Percentiles rank a stretch among this genome's conserved stretches.
Evolutionary conservation across 2,888 invertebrate genomes (phyloP).

Genomic region (Allacma fusca): DNA sequence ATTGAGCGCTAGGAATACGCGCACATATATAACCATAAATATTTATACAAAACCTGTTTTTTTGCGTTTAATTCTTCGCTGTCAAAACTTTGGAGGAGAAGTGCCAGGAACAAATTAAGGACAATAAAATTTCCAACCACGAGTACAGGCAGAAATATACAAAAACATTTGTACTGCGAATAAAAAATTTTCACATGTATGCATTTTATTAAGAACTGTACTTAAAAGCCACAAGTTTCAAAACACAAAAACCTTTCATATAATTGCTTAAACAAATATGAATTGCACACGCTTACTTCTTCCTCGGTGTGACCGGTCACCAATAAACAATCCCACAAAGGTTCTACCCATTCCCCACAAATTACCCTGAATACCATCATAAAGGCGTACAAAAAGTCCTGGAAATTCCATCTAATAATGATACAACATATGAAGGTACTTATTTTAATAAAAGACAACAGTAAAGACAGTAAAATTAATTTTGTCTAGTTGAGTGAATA

Average conservation of each 20-base stretch:
- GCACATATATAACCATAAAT: too few species aligned
- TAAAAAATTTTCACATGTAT: background rate
- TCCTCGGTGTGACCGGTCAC: slow-evolving; percentile 66
- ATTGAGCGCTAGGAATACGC: too few species aligned
- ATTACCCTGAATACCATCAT: slow-evolving; percentile 98
- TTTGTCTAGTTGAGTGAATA: too few species aligned
- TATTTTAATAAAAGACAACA: slow-evolving; percentile 24
- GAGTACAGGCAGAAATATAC: slow-evolving; percentile 91
- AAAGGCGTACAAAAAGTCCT: slow-evolving; percentile 95
- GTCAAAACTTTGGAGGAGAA: slow-evolving; percentile 73
- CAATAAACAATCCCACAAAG: slow-evolving; percentile 96
- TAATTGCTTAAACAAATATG: too few species aligned
- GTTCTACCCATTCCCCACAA: slow-evolving; percentile 98
- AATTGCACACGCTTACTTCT: too few species aligned
- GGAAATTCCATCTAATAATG: slow-evolving; percentile 88
- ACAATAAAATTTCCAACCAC: slow-evolving; percentile 99
- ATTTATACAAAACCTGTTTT: too few species aligned
- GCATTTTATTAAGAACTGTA: too few species aligned
- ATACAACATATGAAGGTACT: background rate
- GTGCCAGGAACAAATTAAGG: slow-evolving; percentile 95
- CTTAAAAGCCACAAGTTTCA: too few species aligned
- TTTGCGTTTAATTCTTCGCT: slow-evolving; percentile 80
- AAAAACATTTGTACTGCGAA: slow-evolving; percentile 82
- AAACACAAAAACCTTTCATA: too few species aligned
- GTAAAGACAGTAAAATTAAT: too few species aligned